Base-by-base conservation (phyloP, 2,797 vertebrate genomes). In the Echeneis naucrates region DNA sequence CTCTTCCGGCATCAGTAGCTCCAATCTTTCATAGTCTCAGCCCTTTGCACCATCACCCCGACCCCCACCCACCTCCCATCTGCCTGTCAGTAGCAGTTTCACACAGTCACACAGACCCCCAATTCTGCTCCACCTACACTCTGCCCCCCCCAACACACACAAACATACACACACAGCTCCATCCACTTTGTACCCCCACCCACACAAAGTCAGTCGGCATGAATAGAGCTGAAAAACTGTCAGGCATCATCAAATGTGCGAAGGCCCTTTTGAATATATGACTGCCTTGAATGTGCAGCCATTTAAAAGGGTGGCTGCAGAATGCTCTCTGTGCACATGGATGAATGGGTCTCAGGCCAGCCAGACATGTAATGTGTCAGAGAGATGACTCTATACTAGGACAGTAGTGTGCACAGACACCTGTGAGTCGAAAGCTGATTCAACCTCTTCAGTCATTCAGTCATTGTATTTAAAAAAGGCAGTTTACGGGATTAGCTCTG, bases 221-320 rank as follows among this genome's bases (percentile, higher is more conserved):
- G 87, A 88, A 88, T 85, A 88, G 83, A 82, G 80, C 80, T 71
- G 84, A 82, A 90, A 90, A 89, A 83, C 78, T 84, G 87, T 87
- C 79, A 72, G 77, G 82, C 83, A 89, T 91, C 89, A 90, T 90
- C 86, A 91, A 86, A 90, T 86, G 84, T 87, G 87, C 61, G 32
- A 85, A 84, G 79, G 77, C 66, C 81, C 79, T 82, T 89, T 86
- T 84, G 70, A 90, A 88, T 91, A 58, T 78, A 66, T 73, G 81
- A 85, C 84, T 75, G 80, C 73, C 84, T 91, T 83, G 73, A 88
- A 82, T 88, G 85, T 75, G 74, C 77, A 84, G 86, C 72, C 81
- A 81, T 90, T 82, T 87, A 65, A 87, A 86, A 84, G 83, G 58
- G 68, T 44, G 65, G 62, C 62, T 70, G 48, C 63, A 75, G 73